A percentile compares a stretch with the other conserved stretches of the same genome.
Conservation (phyloP, 2,888 invertebrate genomes). For the Chouioia cunea region DNA sequence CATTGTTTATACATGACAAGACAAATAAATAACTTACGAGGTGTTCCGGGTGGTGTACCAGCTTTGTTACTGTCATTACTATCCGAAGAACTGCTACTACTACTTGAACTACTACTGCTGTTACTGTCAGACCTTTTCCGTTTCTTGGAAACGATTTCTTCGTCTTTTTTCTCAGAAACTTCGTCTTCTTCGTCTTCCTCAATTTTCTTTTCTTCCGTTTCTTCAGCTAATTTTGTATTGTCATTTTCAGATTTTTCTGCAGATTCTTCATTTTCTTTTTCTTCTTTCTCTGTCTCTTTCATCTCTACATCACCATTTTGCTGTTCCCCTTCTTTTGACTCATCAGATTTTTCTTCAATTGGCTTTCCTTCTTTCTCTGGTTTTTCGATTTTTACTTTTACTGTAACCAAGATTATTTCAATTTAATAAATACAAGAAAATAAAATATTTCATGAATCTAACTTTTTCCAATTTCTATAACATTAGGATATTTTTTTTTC, state of each 20-base stretch:
- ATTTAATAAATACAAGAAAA: neutral
- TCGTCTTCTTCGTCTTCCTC: slow-evolving; percentile 58
- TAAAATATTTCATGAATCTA: neutral
- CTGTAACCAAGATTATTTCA: slow-evolving; percentile 22
- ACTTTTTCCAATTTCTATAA: neutral
- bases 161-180: slow-evolving; percentile 60
- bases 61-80: slow-evolving; percentile 70
- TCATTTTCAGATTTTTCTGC: slow-evolving; percentile 61
- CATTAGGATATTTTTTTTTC: neutral
- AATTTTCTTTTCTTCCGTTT: slow-evolving; percentile 54
- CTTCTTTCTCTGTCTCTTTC: slow-evolving; percentile 50
- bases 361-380: slow-evolving; percentile 53
- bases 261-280: slow-evolving; percentile 58
- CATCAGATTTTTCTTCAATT: slow-evolving; percentile 39
- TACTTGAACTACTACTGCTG: slow-evolving; percentile 70
- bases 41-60: slow-evolving; percentile 50
- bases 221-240: slow-evolving; percentile 64
- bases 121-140: slow-evolving; percentile 71
- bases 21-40: slow-evolving; percentile 51
- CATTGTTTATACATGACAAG: neutral
- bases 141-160: slow-evolving; percentile 69
- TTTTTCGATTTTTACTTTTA: slow-evolving; percentile 52
- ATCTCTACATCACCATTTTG: slow-evolving; percentile 48
- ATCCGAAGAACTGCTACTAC: slow-evolving; percentile 66
- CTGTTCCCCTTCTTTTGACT: slow-evolving; percentile 22